phyloP scores from a whole-genome alignment of 2,888 invertebrate species.

The Lomographa bimaculata region DNA sequence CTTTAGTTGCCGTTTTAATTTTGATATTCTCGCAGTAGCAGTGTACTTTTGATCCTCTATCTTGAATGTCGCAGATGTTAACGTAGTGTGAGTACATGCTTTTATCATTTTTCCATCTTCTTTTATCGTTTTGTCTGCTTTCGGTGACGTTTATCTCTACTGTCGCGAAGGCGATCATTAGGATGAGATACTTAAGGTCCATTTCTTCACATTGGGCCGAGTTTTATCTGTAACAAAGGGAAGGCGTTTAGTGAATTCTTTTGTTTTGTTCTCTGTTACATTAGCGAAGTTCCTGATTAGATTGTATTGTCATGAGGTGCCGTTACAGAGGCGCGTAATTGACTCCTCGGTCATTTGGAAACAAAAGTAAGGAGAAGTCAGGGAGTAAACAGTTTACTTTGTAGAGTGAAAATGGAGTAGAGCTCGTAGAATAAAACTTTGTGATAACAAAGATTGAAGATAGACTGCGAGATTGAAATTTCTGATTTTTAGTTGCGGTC shows the following conservation, averaged over 20 bases:
- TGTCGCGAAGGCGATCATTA: slow-evolving; percentile 75
- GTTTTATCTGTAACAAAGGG: slow-evolving; percentile 74
- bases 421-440: slow-evolving; percentile 7
- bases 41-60: slow-evolving; percentile 82
- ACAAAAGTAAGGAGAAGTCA: slow-evolving; percentile 32
- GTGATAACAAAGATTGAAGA: not conserved
- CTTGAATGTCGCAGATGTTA: slow-evolving; percentile 84
- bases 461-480: too few relatives aligned
- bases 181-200: slow-evolving; percentile 75
- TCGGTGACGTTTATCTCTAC: slow-evolving; percentile 77
- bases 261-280: slow-evolving; percentile 48
- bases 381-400: slow-evolving; percentile 30
- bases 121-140: slow-evolving; percentile 74
- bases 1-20: slow-evolving; percentile 85
- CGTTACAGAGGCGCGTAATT: slow-evolving; percentile 45
- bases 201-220: slow-evolving; percentile 61
- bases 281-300: slow-evolving; percentile 52
- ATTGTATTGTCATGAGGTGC: slow-evolving; percentile 51
- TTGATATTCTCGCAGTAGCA: slow-evolving; percentile 86
- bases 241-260: slow-evolving; percentile 48
- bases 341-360: slow-evolving; percentile 41
- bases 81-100: slow-evolving; percentile 68
- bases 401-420: slow-evolving; percentile 14
- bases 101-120: slow-evolving; percentile 75
- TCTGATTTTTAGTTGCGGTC: too few relatives aligned